These are phyloP conservation scores for Machimus atricapillus DNA, from an alignment of 2,888 invertebrate genomes.

Conservation along the genomic window DNA sequence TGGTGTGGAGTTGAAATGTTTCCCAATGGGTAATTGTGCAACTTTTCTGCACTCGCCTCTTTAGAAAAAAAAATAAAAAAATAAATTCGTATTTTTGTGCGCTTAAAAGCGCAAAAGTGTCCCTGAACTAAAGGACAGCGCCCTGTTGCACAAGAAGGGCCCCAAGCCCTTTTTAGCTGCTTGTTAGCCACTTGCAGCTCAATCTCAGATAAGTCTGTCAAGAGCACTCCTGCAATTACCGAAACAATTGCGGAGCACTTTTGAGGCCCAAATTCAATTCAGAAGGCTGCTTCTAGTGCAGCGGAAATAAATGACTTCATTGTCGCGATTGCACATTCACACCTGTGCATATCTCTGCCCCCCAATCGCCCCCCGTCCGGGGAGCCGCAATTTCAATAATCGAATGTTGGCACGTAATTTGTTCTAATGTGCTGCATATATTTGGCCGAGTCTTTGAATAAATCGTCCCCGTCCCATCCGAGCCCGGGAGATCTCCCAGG, in stretches of 20 bases:
- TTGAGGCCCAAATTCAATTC: neutral
- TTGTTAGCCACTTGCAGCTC: neutral
- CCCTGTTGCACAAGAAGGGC: neutral
- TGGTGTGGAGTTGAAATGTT: neutral
- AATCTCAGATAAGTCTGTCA: neutral
- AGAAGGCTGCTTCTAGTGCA: neutral
- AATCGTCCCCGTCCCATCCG: neutral
- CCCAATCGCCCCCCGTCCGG: neutral
- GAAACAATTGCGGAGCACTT: neutral
- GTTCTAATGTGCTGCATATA: neutral
- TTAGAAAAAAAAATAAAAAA: neutral
- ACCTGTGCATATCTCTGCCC: neutral
- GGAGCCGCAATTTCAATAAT: conserved; percentile 6
- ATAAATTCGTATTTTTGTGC: neutral
- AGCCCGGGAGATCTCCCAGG: neutral
- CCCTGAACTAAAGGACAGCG: neutral
- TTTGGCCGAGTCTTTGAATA: neutral
- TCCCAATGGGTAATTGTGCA: neutral
- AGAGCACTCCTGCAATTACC: neutral
- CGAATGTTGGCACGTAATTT: conserved; percentile 17
- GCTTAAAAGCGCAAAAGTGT: neutral
- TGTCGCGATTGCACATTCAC: neutral
- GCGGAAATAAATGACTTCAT: neutral
- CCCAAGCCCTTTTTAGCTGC: neutral
- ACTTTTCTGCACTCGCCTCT: neutral